These are phyloP conservation scores for Peucedramus taeniatus DNA, from an alignment of 2,113 vertebrate genomes.

Conservation along the genomic window DNA sequence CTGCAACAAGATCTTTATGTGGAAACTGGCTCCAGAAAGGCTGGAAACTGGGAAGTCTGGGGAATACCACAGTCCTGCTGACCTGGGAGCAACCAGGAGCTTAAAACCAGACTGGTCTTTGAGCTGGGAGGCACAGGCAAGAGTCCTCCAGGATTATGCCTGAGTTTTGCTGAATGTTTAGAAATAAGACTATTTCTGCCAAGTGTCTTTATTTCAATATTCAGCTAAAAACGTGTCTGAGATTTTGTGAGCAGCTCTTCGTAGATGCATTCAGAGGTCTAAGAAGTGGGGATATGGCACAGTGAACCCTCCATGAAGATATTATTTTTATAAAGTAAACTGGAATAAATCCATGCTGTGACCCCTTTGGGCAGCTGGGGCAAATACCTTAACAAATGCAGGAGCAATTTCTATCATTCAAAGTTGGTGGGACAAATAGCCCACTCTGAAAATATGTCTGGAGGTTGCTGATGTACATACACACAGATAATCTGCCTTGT, in stretches of 20 bases:
- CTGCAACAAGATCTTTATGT: not conserved
- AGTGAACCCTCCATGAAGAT: not conserved
- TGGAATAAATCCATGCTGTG: not conserved
- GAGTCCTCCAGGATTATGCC: not conserved
- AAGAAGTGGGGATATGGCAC: not conserved
- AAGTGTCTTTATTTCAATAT: not conserved
- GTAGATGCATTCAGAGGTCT: not conserved
- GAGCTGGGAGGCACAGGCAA: not conserved
- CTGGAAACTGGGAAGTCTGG: not conserved
- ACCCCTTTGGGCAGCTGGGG: not conserved
- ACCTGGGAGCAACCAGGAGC: not conserved
- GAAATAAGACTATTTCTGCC: not conserved
- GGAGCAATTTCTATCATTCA: not conserved
- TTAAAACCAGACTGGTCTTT: not conserved
- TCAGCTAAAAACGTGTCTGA: not conserved
- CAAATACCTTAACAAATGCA: not conserved
- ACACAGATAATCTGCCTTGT: not conserved
- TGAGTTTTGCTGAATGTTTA: not conserved
- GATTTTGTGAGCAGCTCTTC: not conserved
- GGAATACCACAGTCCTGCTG: not conserved
- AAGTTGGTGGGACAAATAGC: not conserved
- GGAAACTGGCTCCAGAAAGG: not conserved
- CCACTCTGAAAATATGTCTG: not conserved
- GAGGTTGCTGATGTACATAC: not conserved
- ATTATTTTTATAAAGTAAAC: not conserved